Evolutionary conservation across 2,888 invertebrate species (phyloP), one percentile per base, ranked within the genome.

Genomic region (Nomada fabriciana): DNA sequence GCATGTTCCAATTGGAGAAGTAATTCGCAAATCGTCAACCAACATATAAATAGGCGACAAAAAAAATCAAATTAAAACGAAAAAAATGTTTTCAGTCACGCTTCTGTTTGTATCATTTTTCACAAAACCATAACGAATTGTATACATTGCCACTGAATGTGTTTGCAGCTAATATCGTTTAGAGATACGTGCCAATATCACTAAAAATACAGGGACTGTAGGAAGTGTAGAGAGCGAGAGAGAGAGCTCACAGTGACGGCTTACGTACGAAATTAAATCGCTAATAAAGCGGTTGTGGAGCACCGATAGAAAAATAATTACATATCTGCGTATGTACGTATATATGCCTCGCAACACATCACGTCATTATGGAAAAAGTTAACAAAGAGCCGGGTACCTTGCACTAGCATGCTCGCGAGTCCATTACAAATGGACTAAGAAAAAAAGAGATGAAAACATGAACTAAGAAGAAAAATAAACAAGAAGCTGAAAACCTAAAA

Each of bases 221-320:
- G 63, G 60, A 47, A 60, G 69, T 73, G 63, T 64, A 74, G 25
- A 36, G 7, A 36, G 36, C 5, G 7, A 7, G 59, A 73, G 74
- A 36, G 36, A 36, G 36, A 78, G 52, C 55, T 47, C 61, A 55
- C 79, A 64, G 70, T 71, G 43, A 52, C 73, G 70, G 83, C 86
- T 85, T 82, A 78, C 18, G 81, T 81, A 89, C 90, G 73, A 76
- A 87, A 89, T 90, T 90, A 89, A 89, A 86, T 87, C 83, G 60
- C 80, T 79, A 87, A 86, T 82, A 78, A 83, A 67, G 50, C 23
- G 42, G 13, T 52, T 52, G 60, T 64, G 15, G 57, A 59, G 29
- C 20, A 50, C 23, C 13, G 36, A 52, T 53, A 11, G 20, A 65
- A 55, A 72, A 72, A 63, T 36, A 57, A 65, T 57, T 29, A 72